Evolutionary conservation across 2,888 invertebrate genomes (phyloP).

Genomic region (Dasysyrphus tricinctus): DNA sequence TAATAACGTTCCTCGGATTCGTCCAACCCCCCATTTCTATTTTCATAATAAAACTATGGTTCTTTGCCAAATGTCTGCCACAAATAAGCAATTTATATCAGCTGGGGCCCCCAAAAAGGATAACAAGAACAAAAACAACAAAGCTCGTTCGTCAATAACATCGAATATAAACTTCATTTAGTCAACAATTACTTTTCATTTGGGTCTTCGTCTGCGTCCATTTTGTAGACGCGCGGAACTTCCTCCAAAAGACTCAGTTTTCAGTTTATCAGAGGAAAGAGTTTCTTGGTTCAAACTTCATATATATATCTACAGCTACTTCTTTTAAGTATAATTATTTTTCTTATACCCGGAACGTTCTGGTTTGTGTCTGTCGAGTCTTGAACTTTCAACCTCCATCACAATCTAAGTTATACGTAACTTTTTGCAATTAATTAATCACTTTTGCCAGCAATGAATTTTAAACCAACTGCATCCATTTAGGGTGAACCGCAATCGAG

Average conservation of each 20-base stretch:
- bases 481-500: conserved; percentile 27
- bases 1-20: not conserved
- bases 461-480: conserved; percentile 58
- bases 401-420: conserved; percentile 22
- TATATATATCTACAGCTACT: no score
- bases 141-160: conserved; percentile 29
- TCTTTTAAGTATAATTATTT: not conserved
- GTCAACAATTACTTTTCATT: conserved; percentile 51
- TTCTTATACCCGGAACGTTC: not conserved
- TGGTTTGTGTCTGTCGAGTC: conserved; percentile 14
- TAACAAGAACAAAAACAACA: conserved; percentile 15
- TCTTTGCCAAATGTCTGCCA: conserved; percentile 11
- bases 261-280: not conserved
- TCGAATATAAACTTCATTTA: conserved; percentile 56
- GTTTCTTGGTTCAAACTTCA: conserved; percentile 15
- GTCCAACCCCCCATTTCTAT: not conserved
- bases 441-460: conserved; percentile 60
- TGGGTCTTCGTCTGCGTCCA: not conserved
- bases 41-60: not conserved
- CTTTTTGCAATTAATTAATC: conserved; percentile 65
- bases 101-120: not conserved
- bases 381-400: not conserved
- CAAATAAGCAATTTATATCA: conserved; percentile 29
- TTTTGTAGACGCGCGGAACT: conserved; percentile 8
- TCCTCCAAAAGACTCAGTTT: not conserved